Conservation (phyloP, 1,140 invertebrate genomes). For the Mercenaria mercenaria region DNA sequence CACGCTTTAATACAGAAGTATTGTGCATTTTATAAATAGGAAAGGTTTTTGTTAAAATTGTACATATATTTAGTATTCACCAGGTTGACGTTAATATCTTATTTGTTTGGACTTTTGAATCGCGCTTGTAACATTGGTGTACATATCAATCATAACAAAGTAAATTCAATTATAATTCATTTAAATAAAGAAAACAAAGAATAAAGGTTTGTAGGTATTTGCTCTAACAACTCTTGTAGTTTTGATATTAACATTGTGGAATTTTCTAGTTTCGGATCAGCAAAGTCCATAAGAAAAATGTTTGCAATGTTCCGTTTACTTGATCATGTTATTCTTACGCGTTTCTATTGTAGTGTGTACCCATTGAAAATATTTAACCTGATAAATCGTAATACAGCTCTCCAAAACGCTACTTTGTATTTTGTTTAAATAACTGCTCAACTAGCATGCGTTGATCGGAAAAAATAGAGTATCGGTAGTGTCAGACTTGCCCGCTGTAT, state of each 20-base stretch:
- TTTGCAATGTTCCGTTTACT: background rate
- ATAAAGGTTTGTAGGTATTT: no score
- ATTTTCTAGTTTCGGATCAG: background rate
- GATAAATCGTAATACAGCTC: background rate
- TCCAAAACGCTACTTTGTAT: constrained; percentile 1
- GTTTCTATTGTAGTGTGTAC: constrained; percentile 8
- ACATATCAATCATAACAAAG: no score
- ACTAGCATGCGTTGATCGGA: constrained; percentile 5
- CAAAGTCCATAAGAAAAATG: constrained; percentile 12
- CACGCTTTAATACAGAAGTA: no score
- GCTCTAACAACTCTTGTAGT: background rate
- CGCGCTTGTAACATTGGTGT: no score
- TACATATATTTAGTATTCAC: no score
- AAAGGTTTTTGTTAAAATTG: no score
- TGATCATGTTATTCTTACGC: constrained; percentile 1
- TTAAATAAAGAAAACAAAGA: no score
- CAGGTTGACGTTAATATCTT: no score
- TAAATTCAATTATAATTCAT: no score
- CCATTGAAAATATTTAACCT: background rate
- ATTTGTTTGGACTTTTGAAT: no score
- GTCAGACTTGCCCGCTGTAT: background rate
- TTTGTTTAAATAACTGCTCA: constrained; percentile 24
- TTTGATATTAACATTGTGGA: background rate
- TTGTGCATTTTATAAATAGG: no score
- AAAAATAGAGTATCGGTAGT: background rate